phyloP scores from a whole-genome alignment of 1,140 invertebrate species.

The Magallana ariakensis region DNA sequence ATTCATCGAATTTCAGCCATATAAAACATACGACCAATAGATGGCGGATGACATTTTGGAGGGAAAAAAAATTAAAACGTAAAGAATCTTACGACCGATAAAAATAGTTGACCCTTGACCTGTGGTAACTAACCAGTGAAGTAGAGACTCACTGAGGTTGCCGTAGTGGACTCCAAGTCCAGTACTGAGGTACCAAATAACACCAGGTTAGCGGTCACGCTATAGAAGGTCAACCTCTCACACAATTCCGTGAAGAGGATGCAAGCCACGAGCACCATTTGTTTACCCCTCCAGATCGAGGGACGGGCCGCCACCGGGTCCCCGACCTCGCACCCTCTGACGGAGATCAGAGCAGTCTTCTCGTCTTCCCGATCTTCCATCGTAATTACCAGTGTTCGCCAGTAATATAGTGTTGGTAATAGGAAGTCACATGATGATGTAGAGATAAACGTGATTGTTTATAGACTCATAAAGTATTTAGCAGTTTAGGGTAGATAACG shows the following conservation, averaged over 20 bases:
- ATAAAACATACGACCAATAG: too few species aligned
- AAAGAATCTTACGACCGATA: too few species aligned
- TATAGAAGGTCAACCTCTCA: slow-evolving; percentile 72
- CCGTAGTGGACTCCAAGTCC: slow-evolving; percentile 59
- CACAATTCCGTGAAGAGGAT: slow-evolving; percentile 70
- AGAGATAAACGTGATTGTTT: neutral
- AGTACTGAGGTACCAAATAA: slow-evolving; percentile 67
- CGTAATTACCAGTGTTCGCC: neutral
- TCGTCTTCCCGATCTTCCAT: neutral
- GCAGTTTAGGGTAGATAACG: too few species aligned
- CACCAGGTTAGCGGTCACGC: slow-evolving; percentile 69
- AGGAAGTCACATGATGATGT: slow-evolving; percentile 7
- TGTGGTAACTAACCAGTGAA: slow-evolving; percentile 66
- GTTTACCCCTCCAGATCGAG: neutral
- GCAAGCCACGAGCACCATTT: slow-evolving; percentile 52
- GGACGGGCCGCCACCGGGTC: neutral
- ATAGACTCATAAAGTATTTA: too few species aligned
- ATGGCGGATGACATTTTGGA: too few species aligned
- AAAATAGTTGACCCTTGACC: too few species aligned
- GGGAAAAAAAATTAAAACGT: too few species aligned
- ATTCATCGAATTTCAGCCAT: too few species aligned
- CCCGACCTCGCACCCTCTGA: neutral
- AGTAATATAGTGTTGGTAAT: too few species aligned
- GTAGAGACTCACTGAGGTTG: slow-evolving; percentile 63
- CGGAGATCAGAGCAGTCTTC: neutral